Evolutionary conservation across 2,888 invertebrate genomes (phyloP), one percentile per base, ranked within the genome.

Genomic region (Acronicta psi): DNA sequence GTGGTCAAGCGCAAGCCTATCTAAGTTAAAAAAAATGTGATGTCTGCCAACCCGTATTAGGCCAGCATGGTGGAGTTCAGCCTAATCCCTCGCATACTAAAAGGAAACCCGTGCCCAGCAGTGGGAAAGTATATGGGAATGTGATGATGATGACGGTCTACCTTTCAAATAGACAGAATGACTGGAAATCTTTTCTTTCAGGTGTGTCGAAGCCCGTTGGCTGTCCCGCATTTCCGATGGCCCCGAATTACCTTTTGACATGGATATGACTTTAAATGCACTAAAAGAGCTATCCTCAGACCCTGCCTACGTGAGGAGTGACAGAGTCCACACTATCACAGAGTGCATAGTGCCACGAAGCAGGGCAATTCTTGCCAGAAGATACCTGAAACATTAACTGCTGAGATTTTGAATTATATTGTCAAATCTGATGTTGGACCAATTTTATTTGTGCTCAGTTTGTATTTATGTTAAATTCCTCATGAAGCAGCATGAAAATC

Each of bases 151-250:
- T n/a, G n/a, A n/a, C n/a, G n/a, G n/a, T 2, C 20, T 5, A 20
- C 2, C 20, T 5, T 2, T 20, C 7, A 7, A 8, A 7, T 7
- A 29, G 29, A 11, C 29, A 29, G 4, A 11, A 29, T 29, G 11
- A 5, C 29, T 5, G 10, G 34, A 6, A n/a, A n/a, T 34, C 23
- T 9, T 40, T 17, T 29, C 3, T 67, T 67, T 0, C 76, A 93
- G 92, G 0, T 93, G 93, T 52, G 81, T 93, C 0, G 93, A 93
- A 84, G 83, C 88, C 2, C 89, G 93, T 18, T 93, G 93, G 93
- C 50, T 93, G 7, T 87, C 90, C 2, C 84, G 91, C 0, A 85
- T 93, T 0, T 76, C 77, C 0, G 93, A 93, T 0, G 58, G 71
- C 0, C 61, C 69, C 0, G 92, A 93, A 59, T 11, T 43, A 0